Evolutionary conservation across 2,888 invertebrate species (phyloP), one percentile per base, ranked within the genome.

Genomic region (Nezara viridula): DNA sequence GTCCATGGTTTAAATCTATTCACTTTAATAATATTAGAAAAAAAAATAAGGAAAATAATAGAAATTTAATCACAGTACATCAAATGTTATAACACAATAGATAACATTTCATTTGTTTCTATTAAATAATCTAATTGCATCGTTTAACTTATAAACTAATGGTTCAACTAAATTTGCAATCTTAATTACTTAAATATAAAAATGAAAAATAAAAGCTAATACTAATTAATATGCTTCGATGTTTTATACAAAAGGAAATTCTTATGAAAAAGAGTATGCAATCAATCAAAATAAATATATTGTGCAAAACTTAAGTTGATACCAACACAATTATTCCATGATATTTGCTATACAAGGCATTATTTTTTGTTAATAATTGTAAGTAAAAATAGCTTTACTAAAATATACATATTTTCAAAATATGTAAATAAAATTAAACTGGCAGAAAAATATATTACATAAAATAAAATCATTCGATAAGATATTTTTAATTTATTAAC

Each of bases 161-260:
- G 16, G 7, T 73, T 73, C 19, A 37, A 73, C 19, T 19, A 37
- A 37, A 32, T 21, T 37, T 21, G 19, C 37, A 21, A 37, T 73
- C 37, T 73, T 73, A 60, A 55, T n/a, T 55, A n/a, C 55, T 55
- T n/a, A 60, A 73, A 21, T 73, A 73, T 73, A 73, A 73, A 73
- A 73, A 73, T 73, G 66, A 32, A 73, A 73, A 73, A 73, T 73
- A 73, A 73, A 37, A 73, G 32, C 37, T 73, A 73, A 73, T 14
- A 73, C 37, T 73, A 73, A 73, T 32, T 73, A 73, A 73, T 73
- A 73, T 21, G 37, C 19, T 73, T 73, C 66, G 7, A 73, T 19
- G 21, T 37, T 73, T 73, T 73, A 19, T 19, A 21, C 37, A 73
- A 73, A 73, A 37, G 60, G 27, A 37, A 73, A 37, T 73, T 73